Conservation (phyloP, 2,888 invertebrate species). For the Caenorhabditis angaria region DNA sequence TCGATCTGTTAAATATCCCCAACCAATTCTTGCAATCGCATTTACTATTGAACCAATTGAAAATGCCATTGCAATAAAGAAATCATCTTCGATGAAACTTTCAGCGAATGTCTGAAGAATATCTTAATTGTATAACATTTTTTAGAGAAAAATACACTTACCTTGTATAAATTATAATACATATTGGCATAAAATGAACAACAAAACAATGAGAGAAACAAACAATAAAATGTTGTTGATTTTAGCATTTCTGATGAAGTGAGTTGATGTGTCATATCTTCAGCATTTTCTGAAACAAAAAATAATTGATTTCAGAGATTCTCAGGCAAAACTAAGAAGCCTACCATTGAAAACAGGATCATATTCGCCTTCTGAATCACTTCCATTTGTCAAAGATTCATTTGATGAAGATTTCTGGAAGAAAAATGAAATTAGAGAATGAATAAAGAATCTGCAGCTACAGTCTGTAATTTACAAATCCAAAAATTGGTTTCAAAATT, state of each 20-base stretch:
- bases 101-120: constrained; percentile 67
- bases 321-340: neutral
- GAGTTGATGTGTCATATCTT: constrained; percentile 36
- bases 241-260: constrained; percentile 61
- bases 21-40: constrained; percentile 74
- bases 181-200: constrained; percentile 71
- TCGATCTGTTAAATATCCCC: constrained; percentile 74
- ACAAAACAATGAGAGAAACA: constrained; percentile 65
- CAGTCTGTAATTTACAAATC: too few species aligned
- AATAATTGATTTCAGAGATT: too few species aligned
- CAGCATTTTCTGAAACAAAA: constrained; percentile 15
- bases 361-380: constrained; percentile 1
- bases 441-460: too few species aligned
- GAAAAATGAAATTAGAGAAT: too few species aligned
- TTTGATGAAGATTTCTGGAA: constrained; percentile 35
- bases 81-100: constrained; percentile 74
- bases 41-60: constrained; percentile 75
- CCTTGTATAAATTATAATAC: constrained; percentile 69
- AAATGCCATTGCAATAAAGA: constrained; percentile 75
- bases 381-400: constrained; percentile 14
- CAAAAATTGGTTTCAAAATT: too few species aligned
- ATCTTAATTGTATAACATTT: constrained; percentile 11
- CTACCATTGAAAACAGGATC: neutral
- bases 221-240: constrained; percentile 66
- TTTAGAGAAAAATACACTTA: constrained; percentile 9